Conservation (phyloP, 1,140 invertebrate genomes). For the Scylla paramamosain region DNA sequence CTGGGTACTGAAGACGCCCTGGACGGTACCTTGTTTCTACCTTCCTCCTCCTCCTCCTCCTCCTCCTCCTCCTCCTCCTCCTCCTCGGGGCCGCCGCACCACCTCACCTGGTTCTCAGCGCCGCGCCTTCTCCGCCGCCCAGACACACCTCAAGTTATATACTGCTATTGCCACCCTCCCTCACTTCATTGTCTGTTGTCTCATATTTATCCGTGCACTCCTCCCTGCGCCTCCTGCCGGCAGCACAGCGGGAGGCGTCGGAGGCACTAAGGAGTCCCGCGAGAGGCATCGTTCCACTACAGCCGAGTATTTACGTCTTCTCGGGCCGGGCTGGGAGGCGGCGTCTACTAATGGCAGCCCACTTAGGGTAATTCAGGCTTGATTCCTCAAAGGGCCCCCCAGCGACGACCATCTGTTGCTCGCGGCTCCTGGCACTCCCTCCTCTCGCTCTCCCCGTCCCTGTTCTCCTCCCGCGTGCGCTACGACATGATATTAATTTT, state of each 20-base stretch:
- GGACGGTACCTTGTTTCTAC: no score
- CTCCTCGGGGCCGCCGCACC: not conserved
- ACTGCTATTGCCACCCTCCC: conserved; percentile 3
- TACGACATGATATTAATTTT: conserved; percentile 16
- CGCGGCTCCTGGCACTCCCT: not conserved
- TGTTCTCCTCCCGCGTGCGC: not conserved
- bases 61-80: not conserved
- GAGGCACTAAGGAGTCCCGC: conserved; percentile 37
- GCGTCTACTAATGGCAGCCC: conserved; percentile 51
- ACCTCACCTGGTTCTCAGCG: not conserved
- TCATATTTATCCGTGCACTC: not conserved
- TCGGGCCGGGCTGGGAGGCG: conserved; percentile 38
- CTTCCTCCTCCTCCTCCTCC: not conserved
- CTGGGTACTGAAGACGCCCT: no score
- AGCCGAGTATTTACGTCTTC: conserved; percentile 48
- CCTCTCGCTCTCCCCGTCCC: not conserved
- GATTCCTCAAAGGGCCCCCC: conserved; percentile 45
- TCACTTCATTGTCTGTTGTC: conserved; percentile 2
- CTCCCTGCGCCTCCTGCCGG: not conserved
- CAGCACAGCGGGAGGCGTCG: conserved; percentile 29
- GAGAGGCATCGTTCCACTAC: conserved; percentile 43
- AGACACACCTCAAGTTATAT: conserved; percentile 6
- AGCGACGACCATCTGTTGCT: conserved; percentile 47
- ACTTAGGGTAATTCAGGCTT: conserved; percentile 54
- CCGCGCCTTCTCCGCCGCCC: not conserved